Conservation (phyloP, 2,888 invertebrate genomes). For the Myopa testacea region DNA sequence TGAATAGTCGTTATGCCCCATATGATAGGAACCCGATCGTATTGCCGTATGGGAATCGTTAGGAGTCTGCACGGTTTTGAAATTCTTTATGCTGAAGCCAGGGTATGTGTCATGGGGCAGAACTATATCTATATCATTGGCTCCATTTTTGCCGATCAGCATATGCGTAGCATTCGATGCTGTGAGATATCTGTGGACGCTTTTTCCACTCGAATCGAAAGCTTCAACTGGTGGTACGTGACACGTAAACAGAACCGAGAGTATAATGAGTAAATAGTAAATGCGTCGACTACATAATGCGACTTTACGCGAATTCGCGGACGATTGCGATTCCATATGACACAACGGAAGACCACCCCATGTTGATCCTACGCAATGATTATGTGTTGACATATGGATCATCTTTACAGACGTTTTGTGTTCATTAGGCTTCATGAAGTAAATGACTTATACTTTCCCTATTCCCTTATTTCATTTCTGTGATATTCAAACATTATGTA, state of each 20-base stretch:
- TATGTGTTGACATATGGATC: too few species aligned
- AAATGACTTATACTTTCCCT: too few species aligned
- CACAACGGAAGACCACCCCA: not conserved
- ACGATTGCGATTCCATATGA: not conserved
- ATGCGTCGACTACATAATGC: not conserved
- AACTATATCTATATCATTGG: slow-evolving; percentile 69
- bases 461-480: too few species aligned
- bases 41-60: slow-evolving; percentile 42
- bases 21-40: slow-evolving; percentile 70
- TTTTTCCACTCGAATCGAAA: slow-evolving; percentile 24
- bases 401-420: too few species aligned
- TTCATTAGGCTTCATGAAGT: too few species aligned
- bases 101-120: slow-evolving; percentile 91
- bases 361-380: not conserved
- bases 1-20: slow-evolving; percentile 83
- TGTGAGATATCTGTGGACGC: slow-evolving; percentile 45
- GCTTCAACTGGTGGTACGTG: slow-evolving; percentile 18
- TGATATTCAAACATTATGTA: too few species aligned
- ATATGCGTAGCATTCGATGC: slow-evolving; percentile 61
- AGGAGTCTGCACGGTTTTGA: slow-evolving; percentile 69
- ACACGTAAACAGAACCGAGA: slow-evolving; percentile 22
- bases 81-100: slow-evolving; percentile 87
- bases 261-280: slow-evolving; percentile 1
- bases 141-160: slow-evolving; percentile 55
- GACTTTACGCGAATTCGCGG: not conserved